phyloP scores from a whole-genome alignment of 2,113 vertebrate species.

The Ibidorhyncha struthersii region DNA sequence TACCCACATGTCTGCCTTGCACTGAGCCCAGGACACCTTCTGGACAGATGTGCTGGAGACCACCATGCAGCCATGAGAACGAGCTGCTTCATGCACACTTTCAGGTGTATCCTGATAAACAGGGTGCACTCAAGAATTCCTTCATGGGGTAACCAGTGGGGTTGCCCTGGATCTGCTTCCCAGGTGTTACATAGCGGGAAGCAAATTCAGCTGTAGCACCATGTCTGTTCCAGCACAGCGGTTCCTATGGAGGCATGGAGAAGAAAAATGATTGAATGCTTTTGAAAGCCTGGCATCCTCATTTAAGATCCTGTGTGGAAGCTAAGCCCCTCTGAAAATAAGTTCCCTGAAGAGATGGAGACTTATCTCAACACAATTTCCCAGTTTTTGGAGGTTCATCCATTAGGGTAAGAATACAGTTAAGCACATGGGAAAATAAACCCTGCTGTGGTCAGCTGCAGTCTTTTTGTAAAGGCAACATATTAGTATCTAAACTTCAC shows the following conservation, averaged over 20 bases:
- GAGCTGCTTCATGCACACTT: neutral
- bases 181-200: neutral
- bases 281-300: neutral
- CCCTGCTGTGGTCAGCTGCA: neutral
- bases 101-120: neutral
- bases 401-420: neutral
- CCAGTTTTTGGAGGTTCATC: neutral
- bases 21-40: neutral
- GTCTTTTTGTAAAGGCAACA: neutral
- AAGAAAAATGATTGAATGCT: neutral
- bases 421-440: neutral
- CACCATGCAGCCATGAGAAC: neutral
- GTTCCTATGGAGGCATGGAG: accelerated
- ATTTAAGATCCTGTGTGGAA: neutral
- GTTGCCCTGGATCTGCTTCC: neutral
- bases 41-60: neutral
- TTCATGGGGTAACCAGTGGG: neutral
- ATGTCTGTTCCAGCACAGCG: neutral
- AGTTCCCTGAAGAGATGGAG: neutral
- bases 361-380: neutral
- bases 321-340: neutral
- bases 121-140: neutral
- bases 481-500: neutral
- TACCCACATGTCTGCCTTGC: accelerated
- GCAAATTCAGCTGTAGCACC: neutral